A percentile compares a stretch with the other conserved stretches of the same genome.
These are phyloP conservation scores for Sorex fumeus DNA, from an alignment of 2,113 vertebrate genomes.

Conservation along the genomic window DNA sequence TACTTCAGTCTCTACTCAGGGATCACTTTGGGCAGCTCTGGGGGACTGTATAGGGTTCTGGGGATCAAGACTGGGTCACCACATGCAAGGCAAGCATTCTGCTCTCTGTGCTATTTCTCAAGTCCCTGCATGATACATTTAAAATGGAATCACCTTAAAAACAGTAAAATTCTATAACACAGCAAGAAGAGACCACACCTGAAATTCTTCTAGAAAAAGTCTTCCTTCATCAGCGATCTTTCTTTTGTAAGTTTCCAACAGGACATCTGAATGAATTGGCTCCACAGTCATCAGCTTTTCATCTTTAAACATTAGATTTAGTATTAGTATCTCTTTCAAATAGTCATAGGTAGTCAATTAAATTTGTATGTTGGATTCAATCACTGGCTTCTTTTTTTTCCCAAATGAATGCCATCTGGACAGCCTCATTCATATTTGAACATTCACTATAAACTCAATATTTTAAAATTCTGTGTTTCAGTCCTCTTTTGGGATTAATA, in stretches of 20 bases:
- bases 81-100: no score
- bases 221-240: constrained; percentile 97
- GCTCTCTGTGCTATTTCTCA: no score
- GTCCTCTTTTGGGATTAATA: background rate
- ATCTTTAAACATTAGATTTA: constrained; percentile 82
- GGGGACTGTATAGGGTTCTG: no score
- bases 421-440: background rate
- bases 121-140: background rate
- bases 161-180: background rate
- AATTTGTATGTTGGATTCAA: background rate
- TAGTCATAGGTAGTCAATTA: background rate
- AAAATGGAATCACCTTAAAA: background rate
- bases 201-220: constrained; percentile 97
- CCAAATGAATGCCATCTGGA: background rate
- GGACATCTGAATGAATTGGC: constrained; percentile 92
- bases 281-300: constrained; percentile 93
- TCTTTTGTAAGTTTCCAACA: constrained; percentile 94
- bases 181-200: constrained; percentile 88
- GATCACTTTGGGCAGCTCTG: no score
- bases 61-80: no score
- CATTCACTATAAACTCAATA: background rate
- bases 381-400: background rate
- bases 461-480: background rate
- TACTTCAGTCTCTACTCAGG: no score
- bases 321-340: background rate